phyloP scores from a whole-genome alignment of 1,140 invertebrate species.

The Asbolus verrucosus region DNA sequence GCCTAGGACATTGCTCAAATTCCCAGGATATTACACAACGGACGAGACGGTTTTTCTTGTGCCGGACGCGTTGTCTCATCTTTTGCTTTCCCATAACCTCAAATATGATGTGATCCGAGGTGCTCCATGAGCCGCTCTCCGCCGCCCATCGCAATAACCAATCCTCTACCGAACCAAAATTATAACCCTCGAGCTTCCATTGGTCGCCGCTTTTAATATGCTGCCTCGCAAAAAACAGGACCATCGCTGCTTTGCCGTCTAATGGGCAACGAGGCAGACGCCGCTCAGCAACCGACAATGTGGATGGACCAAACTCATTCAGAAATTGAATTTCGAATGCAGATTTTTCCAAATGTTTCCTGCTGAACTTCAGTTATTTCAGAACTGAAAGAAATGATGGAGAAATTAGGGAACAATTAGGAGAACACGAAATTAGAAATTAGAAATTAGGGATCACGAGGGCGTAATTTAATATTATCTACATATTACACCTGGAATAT shows the following conservation, averaged over 20 bases:
- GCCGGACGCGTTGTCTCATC: slow-evolving; percentile 17
- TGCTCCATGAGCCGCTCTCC: slow-evolving; percentile 13
- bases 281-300: no score
- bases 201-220: slow-evolving; percentile 27
- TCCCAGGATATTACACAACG: slow-evolving; percentile 51
- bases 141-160: slow-evolving; percentile 23
- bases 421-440: no score
- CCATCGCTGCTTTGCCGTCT: slow-evolving; percentile 22
- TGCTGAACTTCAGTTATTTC: no score
- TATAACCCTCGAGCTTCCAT: slow-evolving; percentile 20
- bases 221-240: slow-evolving; percentile 18
- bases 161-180: slow-evolving; percentile 4
- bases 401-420: no score
- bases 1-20: slow-evolving; percentile 48
- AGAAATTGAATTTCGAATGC: no score
- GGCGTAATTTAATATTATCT: no score
- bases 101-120: slow-evolving; percentile 25
- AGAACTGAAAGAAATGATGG: no score
- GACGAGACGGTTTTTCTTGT: slow-evolving; percentile 27
- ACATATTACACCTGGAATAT: no score
- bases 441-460: no score
- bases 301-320: no score
- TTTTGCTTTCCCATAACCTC: slow-evolving; percentile 29
- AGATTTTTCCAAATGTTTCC: no score
- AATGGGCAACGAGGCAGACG: background rate